These are phyloP conservation scores for Hylaeus volcanicus DNA, from an alignment of 1,140 invertebrate species.

Conservation along the genomic window DNA sequence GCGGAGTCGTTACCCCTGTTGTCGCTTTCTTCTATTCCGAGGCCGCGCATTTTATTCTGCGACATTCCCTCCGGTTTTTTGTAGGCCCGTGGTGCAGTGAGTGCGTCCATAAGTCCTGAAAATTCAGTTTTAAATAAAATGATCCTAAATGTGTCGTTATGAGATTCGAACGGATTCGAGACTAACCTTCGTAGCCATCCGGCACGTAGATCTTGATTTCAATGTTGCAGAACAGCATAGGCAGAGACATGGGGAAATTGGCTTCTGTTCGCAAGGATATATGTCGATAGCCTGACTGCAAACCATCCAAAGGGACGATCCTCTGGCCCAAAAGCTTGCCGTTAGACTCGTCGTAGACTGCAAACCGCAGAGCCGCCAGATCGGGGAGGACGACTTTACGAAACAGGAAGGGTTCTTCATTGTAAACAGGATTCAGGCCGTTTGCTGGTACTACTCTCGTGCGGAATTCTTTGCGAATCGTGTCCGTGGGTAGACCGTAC, in stretches of 20 bases:
- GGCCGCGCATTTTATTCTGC: slow-evolving; percentile 75
- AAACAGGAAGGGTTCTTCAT: slow-evolving; percentile 99
- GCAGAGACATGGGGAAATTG: slow-evolving; percentile 99
- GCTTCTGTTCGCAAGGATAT: slow-evolving; percentile 98
- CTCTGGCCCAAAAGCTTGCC: slow-evolving; percentile 98
- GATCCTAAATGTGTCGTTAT: neutral
- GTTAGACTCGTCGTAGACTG: slow-evolving; percentile 98
- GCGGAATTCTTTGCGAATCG: slow-evolving; percentile 98
- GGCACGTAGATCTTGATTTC: slow-evolving; percentile 99
- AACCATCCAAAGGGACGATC: slow-evolving; percentile 97
- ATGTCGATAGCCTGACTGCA: slow-evolving; percentile 98
- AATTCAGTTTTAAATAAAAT: slow-evolving; percentile 34
- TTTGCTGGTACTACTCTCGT: slow-evolving; percentile 97
- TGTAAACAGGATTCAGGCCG: slow-evolving; percentile 98
- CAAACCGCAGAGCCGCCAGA: slow-evolving; percentile 97
- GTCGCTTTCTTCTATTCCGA: slow-evolving; percentile 78
- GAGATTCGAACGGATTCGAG: neutral
- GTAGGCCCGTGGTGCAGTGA: slow-evolving; percentile 97
- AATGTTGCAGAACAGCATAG: slow-evolving; percentile 99
- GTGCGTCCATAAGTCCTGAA: slow-evolving; percentile 97
- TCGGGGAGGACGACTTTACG: slow-evolving; percentile 99
- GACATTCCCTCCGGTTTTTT: slow-evolving; percentile 74
- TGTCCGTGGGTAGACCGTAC: slow-evolving; percentile 99
- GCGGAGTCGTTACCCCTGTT: slow-evolving; percentile 72
- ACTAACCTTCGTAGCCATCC: slow-evolving; percentile 96